These are phyloP conservation scores for Patella ulyssiponensis DNA, from an alignment of 2,888 invertebrate species.

Conservation along the genomic window DNA sequence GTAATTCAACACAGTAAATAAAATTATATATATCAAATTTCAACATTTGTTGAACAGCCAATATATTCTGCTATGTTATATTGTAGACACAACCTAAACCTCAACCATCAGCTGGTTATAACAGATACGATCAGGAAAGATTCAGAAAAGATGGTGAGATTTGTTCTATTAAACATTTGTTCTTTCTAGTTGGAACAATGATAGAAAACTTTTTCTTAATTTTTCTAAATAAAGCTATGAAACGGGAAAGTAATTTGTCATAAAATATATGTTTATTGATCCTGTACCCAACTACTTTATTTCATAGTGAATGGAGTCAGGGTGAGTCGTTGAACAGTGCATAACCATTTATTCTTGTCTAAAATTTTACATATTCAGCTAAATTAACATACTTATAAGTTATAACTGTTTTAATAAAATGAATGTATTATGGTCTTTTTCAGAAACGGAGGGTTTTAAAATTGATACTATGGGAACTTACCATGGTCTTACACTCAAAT, in stretches of 20 bases:
- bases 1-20: no score
- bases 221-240: no score
- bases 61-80: background rate
- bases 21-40: no score
- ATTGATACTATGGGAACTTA: slow-evolving; percentile 99
- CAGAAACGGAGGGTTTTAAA: slow-evolving; percentile 97
- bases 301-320: background rate
- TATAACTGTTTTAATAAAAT: background rate
- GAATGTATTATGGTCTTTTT: slow-evolving; percentile 43
- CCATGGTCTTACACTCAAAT: slow-evolving; percentile 97
- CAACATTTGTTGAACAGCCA: no score
- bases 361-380: background rate
- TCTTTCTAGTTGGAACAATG: no score
- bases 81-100: slow-evolving; percentile 52
- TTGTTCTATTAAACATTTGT: background rate
- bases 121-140: slow-evolving; percentile 99
- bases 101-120: slow-evolving; percentile 78
- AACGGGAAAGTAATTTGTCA: no score
- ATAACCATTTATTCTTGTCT: background rate
- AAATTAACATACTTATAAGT: background rate
- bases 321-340: background rate
- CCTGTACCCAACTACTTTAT: no score
- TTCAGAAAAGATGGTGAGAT: slow-evolving; percentile 88
- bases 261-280: no score
- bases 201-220: no score